A percentile compares a stretch with the other conserved stretches of the same genome.
Evolutionary conservation across 1,140 invertebrate species (phyloP).

Genomic region (Globodera ellingtonae): DNA sequence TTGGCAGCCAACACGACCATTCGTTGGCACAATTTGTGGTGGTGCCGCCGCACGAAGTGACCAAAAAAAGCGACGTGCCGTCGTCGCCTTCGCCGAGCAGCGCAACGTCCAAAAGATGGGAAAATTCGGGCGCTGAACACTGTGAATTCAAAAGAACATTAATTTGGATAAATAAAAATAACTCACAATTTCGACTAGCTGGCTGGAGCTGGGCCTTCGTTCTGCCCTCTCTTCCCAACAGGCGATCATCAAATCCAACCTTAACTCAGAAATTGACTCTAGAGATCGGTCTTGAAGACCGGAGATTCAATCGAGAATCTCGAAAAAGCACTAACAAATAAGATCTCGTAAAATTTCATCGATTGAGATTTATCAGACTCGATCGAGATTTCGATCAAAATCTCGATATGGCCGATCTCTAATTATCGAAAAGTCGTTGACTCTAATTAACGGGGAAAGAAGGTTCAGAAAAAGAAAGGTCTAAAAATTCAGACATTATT

Average conservation of each 20-base stretch:
- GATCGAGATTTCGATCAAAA: too few relatives aligned
- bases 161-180: background rate
- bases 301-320: too few relatives aligned
- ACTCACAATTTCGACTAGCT: slow-evolving; percentile 85
- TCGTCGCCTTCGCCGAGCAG: slow-evolving; percentile 55
- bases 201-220: slow-evolving; percentile 84
- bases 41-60: background rate
- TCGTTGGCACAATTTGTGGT: background rate
- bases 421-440: too few relatives aligned
- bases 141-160: background rate
- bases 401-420: too few relatives aligned
- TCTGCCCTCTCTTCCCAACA: slow-evolving; percentile 89
- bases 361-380: too few relatives aligned
- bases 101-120: slow-evolving; percentile 81
- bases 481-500: too few relatives aligned
- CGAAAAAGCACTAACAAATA: too few relatives aligned
- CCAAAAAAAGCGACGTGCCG: background rate
- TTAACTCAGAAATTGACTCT: background rate
- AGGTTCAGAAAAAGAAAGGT: background rate
- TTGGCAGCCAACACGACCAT: slow-evolving; percentile 11
- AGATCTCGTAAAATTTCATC: too few relatives aligned
- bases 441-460: too few relatives aligned
- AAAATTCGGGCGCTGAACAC: slow-evolving; percentile 83
- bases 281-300: too few relatives aligned
- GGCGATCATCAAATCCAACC: slow-evolving; percentile 89